Percentiles rank a stretch among this genome's conserved stretches.
Conservation (phyloP, 1,140 invertebrate genomes). For the Teleogryllus occipitalis region DNA sequence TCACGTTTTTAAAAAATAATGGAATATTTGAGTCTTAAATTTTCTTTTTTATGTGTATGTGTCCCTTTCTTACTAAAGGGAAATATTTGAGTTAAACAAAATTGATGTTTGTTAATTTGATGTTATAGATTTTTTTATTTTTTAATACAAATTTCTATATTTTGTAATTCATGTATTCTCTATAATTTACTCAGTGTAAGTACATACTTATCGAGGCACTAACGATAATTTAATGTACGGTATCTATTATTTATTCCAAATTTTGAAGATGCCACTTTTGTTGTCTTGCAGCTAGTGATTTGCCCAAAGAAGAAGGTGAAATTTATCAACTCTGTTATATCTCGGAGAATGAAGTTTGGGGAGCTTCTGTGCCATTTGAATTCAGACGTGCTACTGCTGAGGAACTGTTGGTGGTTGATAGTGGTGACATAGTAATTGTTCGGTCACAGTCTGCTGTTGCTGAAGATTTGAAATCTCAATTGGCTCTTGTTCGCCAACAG, state of each 20-base stretch:
- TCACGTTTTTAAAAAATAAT: too few relatives aligned
- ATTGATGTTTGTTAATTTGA: too few relatives aligned
- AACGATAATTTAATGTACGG: not conserved
- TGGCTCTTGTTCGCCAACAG: not conserved
- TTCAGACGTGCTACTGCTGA: constrained; percentile 22
- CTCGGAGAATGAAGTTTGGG: constrained; percentile 20
- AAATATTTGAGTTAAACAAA: too few relatives aligned
- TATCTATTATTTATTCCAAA: not conserved
- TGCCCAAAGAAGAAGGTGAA: constrained; percentile 25
- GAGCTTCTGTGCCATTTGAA: constrained; percentile 26
- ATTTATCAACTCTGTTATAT: constrained; percentile 29
- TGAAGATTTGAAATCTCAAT: constrained; percentile 7
- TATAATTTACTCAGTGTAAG: too few relatives aligned
- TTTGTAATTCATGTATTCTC: too few relatives aligned
- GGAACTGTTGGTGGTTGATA: constrained; percentile 26
- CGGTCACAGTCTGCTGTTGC: constrained; percentile 16
- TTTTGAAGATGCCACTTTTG: not conserved
- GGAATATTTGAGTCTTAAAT: too few relatives aligned
- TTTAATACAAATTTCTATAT: too few relatives aligned
- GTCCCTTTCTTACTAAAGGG: too few relatives aligned
- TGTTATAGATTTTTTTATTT: too few relatives aligned
- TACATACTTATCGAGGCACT: too few relatives aligned
- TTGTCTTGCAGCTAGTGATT: constrained; percentile 22
- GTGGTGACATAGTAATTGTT: constrained; percentile 23
- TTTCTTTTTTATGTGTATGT: too few relatives aligned